Evolutionary conservation across 2,888 invertebrate species (phyloP), one percentile per base, ranked within the genome.

Genomic region (Agrochola lychnidis): DNA sequence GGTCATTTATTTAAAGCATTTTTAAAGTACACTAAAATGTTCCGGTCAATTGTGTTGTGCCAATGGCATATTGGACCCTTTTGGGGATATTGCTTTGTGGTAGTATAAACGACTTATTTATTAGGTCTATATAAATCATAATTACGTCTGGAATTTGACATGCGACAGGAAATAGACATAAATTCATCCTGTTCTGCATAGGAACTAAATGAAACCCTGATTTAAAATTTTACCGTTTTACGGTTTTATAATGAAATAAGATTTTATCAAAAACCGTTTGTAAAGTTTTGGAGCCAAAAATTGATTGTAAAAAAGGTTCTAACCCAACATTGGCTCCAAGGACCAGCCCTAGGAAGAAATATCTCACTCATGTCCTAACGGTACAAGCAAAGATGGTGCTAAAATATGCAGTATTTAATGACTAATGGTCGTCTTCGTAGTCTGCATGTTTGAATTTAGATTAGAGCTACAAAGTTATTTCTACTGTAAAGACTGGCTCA

Each of bases 11-110:
- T 86, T 87, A 68, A 78, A 75, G 77, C 51, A 70, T 85, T 88
- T 87, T 87, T 84, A 77, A 88, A 88, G 87, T 77, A 81, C 79
- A 81, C 85, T 82, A 82, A 84, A 88, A 73, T 68, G 82, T 87
- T 84, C 76, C 83, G 81, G 88, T 84, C 83, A 87, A 82, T 87
- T 79, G 79, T 80, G 76, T 73, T 69, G 64, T 68, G 64, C 68
- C 70, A 70, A 59, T 76, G 30, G 57, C 70, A 79, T 84, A 83
- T 73, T 72, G 79, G 9, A 22, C 42, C 51, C 22, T 56, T 73
- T 70, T 67, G 64, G 12, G 25, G 22, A 63, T 74, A 72, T 74
- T 51, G 74, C 57, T 62, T 74, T 68, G 57, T 45, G 70, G 74
- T 70, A 22, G 2, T 75, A 62, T 71, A 75, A 74, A 71, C 67